These are phyloP conservation scores for Torymus auratus DNA, from an alignment of 2,888 invertebrate genomes.

Conservation along the genomic window DNA sequence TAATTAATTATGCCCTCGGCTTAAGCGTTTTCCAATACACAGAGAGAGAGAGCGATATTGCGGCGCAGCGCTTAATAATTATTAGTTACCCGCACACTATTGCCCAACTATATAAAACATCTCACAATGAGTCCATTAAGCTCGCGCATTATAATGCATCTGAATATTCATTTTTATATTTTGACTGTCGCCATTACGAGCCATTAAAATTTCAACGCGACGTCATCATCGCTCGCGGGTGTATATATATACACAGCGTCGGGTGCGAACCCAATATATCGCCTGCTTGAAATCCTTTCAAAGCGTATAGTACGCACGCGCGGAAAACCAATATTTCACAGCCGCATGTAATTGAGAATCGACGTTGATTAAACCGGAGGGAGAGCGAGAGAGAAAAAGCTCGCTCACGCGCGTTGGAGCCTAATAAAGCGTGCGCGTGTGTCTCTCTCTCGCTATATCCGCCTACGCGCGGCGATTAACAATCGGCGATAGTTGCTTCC, in stretches of 20 bases:
- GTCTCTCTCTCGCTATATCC: slow-evolving; percentile 63
- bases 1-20: too few relatives aligned
- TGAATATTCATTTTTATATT: too few relatives aligned
- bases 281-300: too few relatives aligned
- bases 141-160: neutral
- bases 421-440: slow-evolving; percentile 64
- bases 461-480: slow-evolving; percentile 70
- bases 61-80: too few relatives aligned
- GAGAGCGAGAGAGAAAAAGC: neutral
- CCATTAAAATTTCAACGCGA: neutral
- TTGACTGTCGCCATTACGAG: neutral
- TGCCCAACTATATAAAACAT: neutral
- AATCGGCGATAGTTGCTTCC: slow-evolving; percentile 57
- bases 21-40: too few relatives aligned
- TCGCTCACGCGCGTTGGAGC: slow-evolving; percentile 19
- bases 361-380: slow-evolving; percentile 43
- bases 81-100: too few relatives aligned
- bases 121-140: neutral
- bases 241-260: too few relatives aligned
- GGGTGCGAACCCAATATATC: too few relatives aligned
- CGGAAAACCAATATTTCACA: slow-evolving; percentile 25
- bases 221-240: too few relatives aligned
- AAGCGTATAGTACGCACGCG: too few relatives aligned
- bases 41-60: too few relatives aligned
- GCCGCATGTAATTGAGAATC: neutral